phyloP scores from a whole-genome alignment of 2,113 vertebrate species.

The Sialia sialis region DNA sequence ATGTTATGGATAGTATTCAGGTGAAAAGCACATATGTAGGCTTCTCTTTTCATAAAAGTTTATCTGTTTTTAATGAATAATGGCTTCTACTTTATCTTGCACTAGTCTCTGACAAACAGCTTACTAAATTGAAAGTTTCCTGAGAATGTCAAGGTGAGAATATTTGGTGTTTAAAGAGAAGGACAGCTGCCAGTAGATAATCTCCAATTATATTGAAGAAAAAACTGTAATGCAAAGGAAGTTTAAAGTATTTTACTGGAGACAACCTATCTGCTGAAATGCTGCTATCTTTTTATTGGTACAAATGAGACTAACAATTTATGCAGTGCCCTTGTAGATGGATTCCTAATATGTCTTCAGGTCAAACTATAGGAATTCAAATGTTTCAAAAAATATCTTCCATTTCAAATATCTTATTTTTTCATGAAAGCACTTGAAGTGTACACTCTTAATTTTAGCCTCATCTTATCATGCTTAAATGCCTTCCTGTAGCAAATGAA shows the following conservation, averaged over 20 bases:
- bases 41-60: not conserved
- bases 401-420: not conserved
- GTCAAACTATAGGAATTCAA: not conserved
- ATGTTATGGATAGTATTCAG: not conserved
- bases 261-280: not conserved
- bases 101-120: not conserved
- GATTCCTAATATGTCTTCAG: not conserved
- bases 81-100: not conserved
- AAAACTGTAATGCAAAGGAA: not conserved
- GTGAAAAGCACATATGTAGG: not conserved
- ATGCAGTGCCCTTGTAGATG: not conserved
- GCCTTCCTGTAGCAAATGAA: not conserved
- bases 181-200: not conserved
- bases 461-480: not conserved
- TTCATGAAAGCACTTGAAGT: not conserved
- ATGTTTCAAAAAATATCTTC: not conserved
- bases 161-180: not conserved
- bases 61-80: not conserved
- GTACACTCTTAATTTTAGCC: not conserved
- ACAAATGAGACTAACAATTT: not conserved
- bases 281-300: not conserved
- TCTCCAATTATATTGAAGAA: not conserved
- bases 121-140: not conserved
- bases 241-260: not conserved
- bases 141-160: not conserved